These are phyloP conservation scores for Bicyclus anynana DNA, from an alignment of 1,140 invertebrate genomes.

Conservation along the genomic window DNA sequence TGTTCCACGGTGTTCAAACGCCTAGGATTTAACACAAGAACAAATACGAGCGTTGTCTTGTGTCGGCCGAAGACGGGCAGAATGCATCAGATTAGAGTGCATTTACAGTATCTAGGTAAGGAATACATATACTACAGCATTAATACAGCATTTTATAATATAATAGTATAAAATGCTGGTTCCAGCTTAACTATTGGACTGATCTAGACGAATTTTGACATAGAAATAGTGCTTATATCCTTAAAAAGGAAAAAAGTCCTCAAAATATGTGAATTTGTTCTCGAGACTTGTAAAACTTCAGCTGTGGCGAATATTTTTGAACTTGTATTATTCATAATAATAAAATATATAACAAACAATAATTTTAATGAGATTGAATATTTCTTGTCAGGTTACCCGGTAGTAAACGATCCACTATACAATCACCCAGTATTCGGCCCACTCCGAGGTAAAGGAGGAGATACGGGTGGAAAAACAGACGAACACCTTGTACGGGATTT, in stretches of 20 bases:
- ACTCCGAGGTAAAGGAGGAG: conserved; percentile 93
- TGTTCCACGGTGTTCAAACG: conserved; percentile 94
- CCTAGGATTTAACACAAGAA: conserved; percentile 89
- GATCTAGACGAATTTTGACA: too few species aligned
- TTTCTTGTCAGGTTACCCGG: conserved; percentile 88
- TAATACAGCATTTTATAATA: too few species aligned
- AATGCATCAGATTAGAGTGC: conserved; percentile 99
- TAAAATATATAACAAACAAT: too few species aligned
- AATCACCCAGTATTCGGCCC: conserved; percentile 95
- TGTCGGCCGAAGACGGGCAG: conserved; percentile 96
- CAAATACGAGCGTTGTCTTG: conserved; percentile 93
- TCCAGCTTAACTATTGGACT: too few species aligned
- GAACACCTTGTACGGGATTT: conserved; percentile 94
- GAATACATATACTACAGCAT: background rate
- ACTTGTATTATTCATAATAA: too few species aligned
- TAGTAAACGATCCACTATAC: conserved; percentile 97
- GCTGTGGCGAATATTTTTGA: too few species aligned
- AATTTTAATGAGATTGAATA: background rate
- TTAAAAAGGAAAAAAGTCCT: too few species aligned
- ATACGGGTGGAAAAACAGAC: conserved; percentile 93
- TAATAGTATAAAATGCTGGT: too few species aligned
- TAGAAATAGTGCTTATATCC: too few species aligned
- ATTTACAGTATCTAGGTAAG: conserved; percentile 96
- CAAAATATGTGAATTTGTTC: too few species aligned
- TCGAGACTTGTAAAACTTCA: too few species aligned